phyloP scores from a whole-genome alignment of 1,140 invertebrate genomes.

The Caenorhabditis brenneri region DNA sequence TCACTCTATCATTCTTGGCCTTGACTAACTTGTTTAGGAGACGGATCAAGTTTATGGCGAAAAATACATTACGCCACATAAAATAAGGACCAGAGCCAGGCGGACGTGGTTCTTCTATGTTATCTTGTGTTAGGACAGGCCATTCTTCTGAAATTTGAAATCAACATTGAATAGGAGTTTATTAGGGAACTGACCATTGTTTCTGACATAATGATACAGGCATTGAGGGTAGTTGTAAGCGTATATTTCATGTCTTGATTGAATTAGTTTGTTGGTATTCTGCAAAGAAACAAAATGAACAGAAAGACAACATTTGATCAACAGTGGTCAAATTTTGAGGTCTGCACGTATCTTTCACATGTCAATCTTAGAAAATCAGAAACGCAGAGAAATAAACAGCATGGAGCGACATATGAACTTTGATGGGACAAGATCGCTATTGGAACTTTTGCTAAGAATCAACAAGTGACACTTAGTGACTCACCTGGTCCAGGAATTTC shows the following conservation, averaged over 20 bases:
- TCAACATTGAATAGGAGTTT: background rate
- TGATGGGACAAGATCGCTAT: slow-evolving; percentile 7
- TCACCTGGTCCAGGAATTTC: slow-evolving; percentile 93
- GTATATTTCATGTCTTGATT: slow-evolving; percentile 83
- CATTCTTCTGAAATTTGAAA: slow-evolving; percentile 83
- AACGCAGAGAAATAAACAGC: background rate
- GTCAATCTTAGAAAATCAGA: background rate
- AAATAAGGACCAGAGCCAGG: slow-evolving; percentile 73
- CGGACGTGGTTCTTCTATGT: slow-evolving; percentile 75
- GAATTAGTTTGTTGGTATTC: slow-evolving; percentile 92
- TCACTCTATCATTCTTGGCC: slow-evolving; percentile 98
- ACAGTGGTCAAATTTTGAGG: background rate
- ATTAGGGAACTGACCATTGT: background rate
- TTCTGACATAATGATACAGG: slow-evolving; percentile 1
- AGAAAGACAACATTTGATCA: background rate
- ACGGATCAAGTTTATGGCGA: slow-evolving; percentile 93
- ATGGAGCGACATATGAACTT: background rate
- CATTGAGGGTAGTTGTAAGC: slow-evolving; percentile 65
- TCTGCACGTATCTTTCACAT: slow-evolving; percentile 34
- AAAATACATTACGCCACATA: slow-evolving; percentile 97
- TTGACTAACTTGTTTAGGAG: slow-evolving; percentile 98
- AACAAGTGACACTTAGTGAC: background rate
- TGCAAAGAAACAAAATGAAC: background rate
- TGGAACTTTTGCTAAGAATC: background rate
- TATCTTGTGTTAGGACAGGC: slow-evolving; percentile 89